Percentiles rank a stretch among this genome's conserved stretches.
phyloP scores from a whole-genome alignment of 2,888 invertebrate species.

The Poecilus cupreus region DNA sequence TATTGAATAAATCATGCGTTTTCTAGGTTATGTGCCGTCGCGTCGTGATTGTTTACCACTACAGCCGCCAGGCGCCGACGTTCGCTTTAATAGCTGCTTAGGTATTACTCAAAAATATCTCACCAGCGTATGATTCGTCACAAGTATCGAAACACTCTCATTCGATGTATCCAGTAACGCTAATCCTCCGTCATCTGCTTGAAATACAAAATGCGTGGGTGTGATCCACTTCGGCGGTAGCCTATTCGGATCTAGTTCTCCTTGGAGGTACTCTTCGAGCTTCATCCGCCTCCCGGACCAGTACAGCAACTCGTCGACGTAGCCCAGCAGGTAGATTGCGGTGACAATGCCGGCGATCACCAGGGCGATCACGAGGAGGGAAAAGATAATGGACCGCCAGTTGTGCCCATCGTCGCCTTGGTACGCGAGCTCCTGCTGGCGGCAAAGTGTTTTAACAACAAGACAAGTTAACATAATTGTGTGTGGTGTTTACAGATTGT shows the following conservation, averaged over 20 bases:
- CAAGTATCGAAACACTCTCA: conserved; percentile 82
- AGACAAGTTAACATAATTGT: background rate
- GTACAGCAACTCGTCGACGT: conserved; percentile 91
- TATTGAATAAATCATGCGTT: conserved; percentile 47
- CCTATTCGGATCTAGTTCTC: conserved; percentile 67
- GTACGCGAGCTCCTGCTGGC: conserved; percentile 82
- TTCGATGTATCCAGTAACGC: conserved; percentile 87
- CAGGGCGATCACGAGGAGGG: conserved; percentile 89
- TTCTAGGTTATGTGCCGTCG: conserved; percentile 2
- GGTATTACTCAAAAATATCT: conserved; percentile 68
- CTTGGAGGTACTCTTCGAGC: conserved; percentile 88
- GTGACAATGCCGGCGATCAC: conserved; percentile 92
- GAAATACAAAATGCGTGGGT: conserved; percentile 88
- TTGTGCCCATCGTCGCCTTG: conserved; percentile 88
- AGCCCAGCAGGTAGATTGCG: conserved; percentile 91
- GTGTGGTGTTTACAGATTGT: background rate
- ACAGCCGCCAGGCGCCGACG: too few relatives aligned
- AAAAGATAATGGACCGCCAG: conserved; percentile 92
- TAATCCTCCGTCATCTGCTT: conserved; percentile 89
- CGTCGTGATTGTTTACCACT: conserved; percentile 29
- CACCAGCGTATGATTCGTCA: conserved; percentile 91
- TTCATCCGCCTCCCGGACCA: conserved; percentile 92
- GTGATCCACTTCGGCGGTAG: conserved; percentile 89
- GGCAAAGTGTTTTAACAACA: background rate
- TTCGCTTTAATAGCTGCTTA: too few relatives aligned